phyloP scores from a whole-genome alignment of 2,888 invertebrate genomes.

The Stenurella melanura region DNA sequence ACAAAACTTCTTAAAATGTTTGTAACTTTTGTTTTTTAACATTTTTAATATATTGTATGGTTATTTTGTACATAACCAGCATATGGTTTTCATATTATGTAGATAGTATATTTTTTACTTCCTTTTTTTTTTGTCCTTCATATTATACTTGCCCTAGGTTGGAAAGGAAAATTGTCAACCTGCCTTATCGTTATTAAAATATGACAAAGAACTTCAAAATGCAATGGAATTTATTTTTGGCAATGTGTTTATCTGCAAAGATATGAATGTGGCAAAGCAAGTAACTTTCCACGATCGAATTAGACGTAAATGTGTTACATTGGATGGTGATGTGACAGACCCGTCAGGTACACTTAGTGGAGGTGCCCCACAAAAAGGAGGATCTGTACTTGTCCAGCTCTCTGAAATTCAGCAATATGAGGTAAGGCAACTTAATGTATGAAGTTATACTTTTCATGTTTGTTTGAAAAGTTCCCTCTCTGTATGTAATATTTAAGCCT shows the following conservation, averaged over 20 bases:
- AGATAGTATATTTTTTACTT: no score
- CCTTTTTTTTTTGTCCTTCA: no score
- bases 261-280: conserved; percentile 86
- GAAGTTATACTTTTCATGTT: no score
- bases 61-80: no score
- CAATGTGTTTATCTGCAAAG: conserved; percentile 86
- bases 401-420: conserved; percentile 75
- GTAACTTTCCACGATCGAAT: conserved; percentile 86
- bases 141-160: conserved; percentile 73
- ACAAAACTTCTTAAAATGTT: no score
- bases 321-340: conserved; percentile 94
- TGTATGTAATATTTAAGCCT: no score
- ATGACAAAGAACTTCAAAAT: conserved; percentile 78
- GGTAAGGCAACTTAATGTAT: conserved; percentile 55
- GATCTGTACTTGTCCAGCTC: conserved; percentile 77
- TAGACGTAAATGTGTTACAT: conserved; percentile 84
- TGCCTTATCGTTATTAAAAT: conserved; percentile 87
- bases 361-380: conserved; percentile 81
- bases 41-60: no score
- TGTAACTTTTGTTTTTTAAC: background rate
- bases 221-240: conserved; percentile 96
- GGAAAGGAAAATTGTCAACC: conserved; percentile 88
- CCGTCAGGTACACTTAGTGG: conserved; percentile 94
- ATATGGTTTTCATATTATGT: no score
- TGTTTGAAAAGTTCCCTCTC: no score